These are phyloP conservation scores for Drosophila mimica DNA, from an alignment of 2,888 invertebrate genomes.

Conservation along the genomic window DNA sequence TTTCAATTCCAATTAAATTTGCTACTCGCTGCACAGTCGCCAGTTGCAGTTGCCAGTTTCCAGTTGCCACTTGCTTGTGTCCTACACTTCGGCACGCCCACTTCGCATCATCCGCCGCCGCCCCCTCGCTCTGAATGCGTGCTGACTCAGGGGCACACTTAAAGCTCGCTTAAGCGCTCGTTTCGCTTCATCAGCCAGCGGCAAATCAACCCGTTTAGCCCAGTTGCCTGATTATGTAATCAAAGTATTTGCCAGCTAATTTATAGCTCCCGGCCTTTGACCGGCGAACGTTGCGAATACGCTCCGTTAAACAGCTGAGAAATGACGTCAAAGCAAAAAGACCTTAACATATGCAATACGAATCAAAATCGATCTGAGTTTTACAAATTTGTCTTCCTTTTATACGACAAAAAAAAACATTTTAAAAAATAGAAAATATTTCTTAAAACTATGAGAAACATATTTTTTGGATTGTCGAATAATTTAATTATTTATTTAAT, in stretches of 20 bases:
- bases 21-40: constrained; percentile 57
- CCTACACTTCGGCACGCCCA: constrained; percentile 35
- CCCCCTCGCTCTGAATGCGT: constrained; percentile 49
- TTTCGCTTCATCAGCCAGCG: constrained; percentile 53
- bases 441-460: too few species aligned
- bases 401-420: too few species aligned
- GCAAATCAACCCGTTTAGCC: constrained; percentile 45
- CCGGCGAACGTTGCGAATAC: constrained; percentile 52
- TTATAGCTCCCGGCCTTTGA: constrained; percentile 69
- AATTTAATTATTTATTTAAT: too few species aligned
- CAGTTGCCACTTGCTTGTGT: constrained; percentile 10
- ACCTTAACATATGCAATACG: background rate
- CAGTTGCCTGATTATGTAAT: constrained; percentile 74
- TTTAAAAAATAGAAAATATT: too few species aligned
- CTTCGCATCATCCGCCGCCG: background rate
- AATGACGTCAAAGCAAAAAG: constrained; percentile 9
- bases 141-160: constrained; percentile 81
- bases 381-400: too few species aligned
- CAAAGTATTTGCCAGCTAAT: constrained; percentile 81
- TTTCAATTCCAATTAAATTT: constrained; percentile 81
- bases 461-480: too few species aligned
- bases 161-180: constrained; percentile 77
- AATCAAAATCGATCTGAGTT: background rate
- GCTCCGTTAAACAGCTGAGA: constrained; percentile 41
- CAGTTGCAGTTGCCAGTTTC: constrained; percentile 38